Conservation (phyloP, 2,888 invertebrate species). For the Cephonodes hylas region DNA sequence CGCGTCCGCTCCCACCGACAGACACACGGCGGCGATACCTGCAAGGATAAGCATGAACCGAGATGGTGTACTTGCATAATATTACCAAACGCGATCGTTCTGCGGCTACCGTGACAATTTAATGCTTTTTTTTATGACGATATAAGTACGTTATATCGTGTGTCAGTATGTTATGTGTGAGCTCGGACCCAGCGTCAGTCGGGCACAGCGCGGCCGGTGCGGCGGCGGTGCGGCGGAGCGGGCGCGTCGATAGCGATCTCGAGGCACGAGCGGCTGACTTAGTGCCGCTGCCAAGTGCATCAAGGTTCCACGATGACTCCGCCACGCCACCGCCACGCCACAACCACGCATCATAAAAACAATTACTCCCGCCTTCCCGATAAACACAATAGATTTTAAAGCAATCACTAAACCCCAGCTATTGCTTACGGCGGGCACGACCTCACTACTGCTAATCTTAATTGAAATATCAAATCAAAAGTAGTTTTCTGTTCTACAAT, state of each 20-base stretch:
- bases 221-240: not conserved
- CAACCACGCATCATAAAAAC: slow-evolving; percentile 16
- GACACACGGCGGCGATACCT: not conserved
- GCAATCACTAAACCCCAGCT: not conserved
- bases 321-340: slow-evolving; percentile 14
- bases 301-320: not conserved
- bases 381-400: not conserved
- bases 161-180: too few species aligned
- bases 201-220: not conserved
- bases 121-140: too few species aligned
- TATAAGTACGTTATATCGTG: too few species aligned
- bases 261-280: slow-evolving; percentile 37
- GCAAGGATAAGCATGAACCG: not conserved
- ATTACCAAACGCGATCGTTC: not conserved
- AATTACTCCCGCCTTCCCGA: slow-evolving; percentile 18
- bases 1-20: not conserved
- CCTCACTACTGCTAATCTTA: not conserved
- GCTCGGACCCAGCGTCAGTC: too few species aligned
- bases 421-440: not conserved
- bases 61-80: not conserved
- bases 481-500: not conserved
- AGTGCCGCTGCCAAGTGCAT: slow-evolving; percentile 14
- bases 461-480: not conserved
- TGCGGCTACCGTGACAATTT: too few species aligned
- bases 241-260: slow-evolving; percentile 5